Base-by-base conservation (phyloP, 2,113 vertebrate species). In the Gorsachius goisagi region DNA sequence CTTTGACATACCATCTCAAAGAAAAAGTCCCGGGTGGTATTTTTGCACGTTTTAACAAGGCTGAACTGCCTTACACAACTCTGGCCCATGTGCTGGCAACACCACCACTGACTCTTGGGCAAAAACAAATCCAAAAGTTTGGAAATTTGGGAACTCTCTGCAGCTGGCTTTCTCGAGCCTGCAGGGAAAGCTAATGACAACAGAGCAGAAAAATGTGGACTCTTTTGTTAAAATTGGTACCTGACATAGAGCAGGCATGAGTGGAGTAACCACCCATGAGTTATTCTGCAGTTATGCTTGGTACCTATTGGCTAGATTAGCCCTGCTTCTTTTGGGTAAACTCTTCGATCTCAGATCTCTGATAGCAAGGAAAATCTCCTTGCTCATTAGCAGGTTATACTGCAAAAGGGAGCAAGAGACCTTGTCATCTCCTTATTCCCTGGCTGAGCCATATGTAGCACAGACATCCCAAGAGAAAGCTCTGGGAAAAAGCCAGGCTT, bases 261-360 rank as follows among this genome's bases (percentile, higher is more conserved):
- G n/a, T 58, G n/a, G 28, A 59, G 9, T 66, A 93, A 74, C 23
- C n/a, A 87, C n/a, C 15, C n/a, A 13, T 1, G 1, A 92, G 37
- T 44, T 58, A 55, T 74, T 87, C 79, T 71, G 59, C 44, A 80
- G 13, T 71, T 89, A 81, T 4, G 22, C 1, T 1, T 52, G 26
- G 39, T 68, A 66, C 0, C 0, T 52, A 27, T 58, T 0, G 0
- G 20, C 37, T 82, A 20, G 21, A 41, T 75, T 60, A 69, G 4
- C 24, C 9, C 10, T 72, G 77, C 56, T 90, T 67, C 32, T 78
- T 93, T 60, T 1, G 4, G 3, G 0, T n/a, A 47, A 86, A 41
- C 49, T 84, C 67, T 92, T 86, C 8, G 0, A 16, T 60, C 53
- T 88, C 69, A 72, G 33, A 27, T 66, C 12, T 80, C 50, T 44